These are phyloP conservation scores for Paramormyrops hopkinsi DNA, from an alignment of 2,797 vertebrate genomes.

Conservation along the genomic window DNA sequence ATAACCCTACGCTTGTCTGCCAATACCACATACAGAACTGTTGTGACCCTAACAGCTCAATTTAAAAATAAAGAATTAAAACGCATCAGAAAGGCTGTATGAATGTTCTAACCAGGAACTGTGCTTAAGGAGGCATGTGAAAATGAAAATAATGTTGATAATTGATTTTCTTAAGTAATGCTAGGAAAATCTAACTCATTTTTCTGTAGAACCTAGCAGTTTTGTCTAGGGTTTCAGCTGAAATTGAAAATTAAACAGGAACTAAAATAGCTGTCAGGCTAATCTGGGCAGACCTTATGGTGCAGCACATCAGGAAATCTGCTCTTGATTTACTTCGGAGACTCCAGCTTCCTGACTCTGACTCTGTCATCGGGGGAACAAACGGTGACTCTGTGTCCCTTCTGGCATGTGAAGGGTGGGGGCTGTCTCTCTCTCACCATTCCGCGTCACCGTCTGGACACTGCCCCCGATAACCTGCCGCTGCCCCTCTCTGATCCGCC, in stretches of 20 bases:
- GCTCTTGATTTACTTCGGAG: background rate
- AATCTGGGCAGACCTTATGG: background rate
- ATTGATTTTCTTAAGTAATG: background rate
- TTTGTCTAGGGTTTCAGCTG: background rate
- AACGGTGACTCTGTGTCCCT: slow-evolving; percentile 20
- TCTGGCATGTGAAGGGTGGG: slow-evolving; percentile 8
- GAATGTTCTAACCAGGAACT: background rate
- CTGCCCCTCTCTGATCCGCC: background rate
- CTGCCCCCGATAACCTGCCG: slow-evolving; percentile 5
- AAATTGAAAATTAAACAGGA: slow-evolving; percentile 19
- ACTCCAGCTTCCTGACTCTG: background rate
- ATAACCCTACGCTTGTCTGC: background rate
- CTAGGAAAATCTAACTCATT: background rate
- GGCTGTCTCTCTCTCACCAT: background rate
- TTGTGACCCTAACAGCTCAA: background rate
- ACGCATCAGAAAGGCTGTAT: background rate
- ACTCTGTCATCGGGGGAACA: slow-evolving; percentile 20
- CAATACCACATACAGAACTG: background rate
- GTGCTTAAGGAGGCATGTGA: background rate
- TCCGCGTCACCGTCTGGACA: background rate
- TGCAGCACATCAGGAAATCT: background rate
- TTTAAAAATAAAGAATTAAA: background rate
- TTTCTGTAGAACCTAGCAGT: background rate
- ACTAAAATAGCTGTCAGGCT: background rate
- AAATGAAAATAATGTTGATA: background rate